Evolutionary conservation across 2,113 vertebrate genomes (phyloP), one percentile per base, ranked within the genome.

Genomic region (Enhydra lutris): DNA sequence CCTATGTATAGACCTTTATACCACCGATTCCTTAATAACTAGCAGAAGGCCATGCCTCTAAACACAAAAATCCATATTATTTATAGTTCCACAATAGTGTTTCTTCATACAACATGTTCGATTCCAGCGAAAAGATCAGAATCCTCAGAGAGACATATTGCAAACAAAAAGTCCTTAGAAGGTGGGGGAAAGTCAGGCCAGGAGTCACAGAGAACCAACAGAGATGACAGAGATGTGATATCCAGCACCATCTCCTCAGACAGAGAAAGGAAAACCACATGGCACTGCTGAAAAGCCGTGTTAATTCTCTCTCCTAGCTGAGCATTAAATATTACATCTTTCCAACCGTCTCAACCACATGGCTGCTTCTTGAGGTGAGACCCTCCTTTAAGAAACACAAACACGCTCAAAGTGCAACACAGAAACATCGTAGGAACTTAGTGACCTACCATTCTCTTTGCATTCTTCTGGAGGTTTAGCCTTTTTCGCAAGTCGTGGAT

Each of bases 391-490:
- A 97, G 97, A 98, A 98, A 96, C 34, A 89, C 84, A 97, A 94
- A 94, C 85, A 97, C 82, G 94, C 65, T 91, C 59, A 23, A 98
- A 98, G 98, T 96, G 96, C 98, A 92, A 97, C 73, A 78, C 91
- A 31, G 95, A 98, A 95, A 98, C 87, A 90, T 82, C 91, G 98
- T 23, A 96, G 98, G 98, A 98, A 98, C 98, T 98, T 98, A 99
- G 99, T 97, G 97, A 99, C 99, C 99, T 99, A 99, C 99, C 99
- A 98, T 99, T 99, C 99, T 99, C 99, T 98, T 99, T 99, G 99
- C 99, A 99, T 98, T 99, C 99, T 99, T 99, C 99, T 63, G 99
- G 99, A 97, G 99, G 99, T 98, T 99, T 99, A 98, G 99, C 99
- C 99, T 99, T 99, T 99, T 99, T 99, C 98, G 99, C 99, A 98